These are phyloP conservation scores for Mus musculus DNA, from an alignment of 2,113 vertebrate species.

Conservation along the genomic window DNA sequence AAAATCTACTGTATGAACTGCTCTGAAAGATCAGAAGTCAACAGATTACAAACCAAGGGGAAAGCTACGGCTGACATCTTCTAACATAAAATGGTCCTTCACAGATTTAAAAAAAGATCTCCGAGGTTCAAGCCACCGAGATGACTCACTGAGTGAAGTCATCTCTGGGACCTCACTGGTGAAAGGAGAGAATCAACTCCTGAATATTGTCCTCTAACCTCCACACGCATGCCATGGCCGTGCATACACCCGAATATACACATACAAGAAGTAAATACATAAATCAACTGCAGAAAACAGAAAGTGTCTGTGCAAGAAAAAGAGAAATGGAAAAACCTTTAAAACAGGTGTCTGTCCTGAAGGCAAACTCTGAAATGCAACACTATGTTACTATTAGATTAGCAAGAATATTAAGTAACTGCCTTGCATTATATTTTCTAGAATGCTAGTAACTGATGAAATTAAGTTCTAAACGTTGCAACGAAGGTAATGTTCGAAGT, in stretches of 20 bases:
- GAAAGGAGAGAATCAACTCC: neutral
- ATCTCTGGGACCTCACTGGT: neutral
- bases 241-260: neutral
- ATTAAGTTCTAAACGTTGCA: constrained; percentile 21
- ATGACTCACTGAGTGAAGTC: neutral
- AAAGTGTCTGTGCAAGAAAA: neutral
- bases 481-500: neutral
- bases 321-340: constrained; percentile 38
- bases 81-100: neutral
- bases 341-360: neutral
- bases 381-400: neutral
- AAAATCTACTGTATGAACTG: constrained; percentile 94
- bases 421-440: constrained; percentile 36
- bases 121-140: neutral
- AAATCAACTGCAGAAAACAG: constrained; percentile 18
- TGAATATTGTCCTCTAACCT: too few species aligned
- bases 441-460: constrained; percentile 6
- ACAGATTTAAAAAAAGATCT: neutral
- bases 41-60: constrained; percentile 26
- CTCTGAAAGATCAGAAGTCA: constrained; percentile 86
- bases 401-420: constrained; percentile 18
- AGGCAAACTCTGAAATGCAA: constrained; percentile 50
- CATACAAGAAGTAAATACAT: neutral
- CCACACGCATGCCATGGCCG: neutral
- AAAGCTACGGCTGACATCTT: neutral